Evolutionary conservation across 2,888 invertebrate species (phyloP), one percentile per base, ranked within the genome.

Genomic region (Tolmerus cingulatus): DNA sequence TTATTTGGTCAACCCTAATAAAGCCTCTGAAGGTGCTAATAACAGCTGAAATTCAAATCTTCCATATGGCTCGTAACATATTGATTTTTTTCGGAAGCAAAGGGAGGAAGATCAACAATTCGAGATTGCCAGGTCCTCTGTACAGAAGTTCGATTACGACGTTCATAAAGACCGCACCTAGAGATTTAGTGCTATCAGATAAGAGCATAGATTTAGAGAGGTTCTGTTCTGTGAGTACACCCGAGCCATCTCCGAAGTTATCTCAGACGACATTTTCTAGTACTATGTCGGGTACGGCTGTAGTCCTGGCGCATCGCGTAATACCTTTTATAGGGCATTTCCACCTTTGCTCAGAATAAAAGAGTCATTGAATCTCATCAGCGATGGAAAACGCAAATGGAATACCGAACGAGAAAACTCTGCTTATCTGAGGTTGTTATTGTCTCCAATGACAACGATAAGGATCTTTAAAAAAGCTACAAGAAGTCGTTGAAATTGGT

Each of bases 351-450:
- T 66, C 9, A n/a, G 40, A 84, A 84, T 84, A 84, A 84, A 84
- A 66, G 84, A 84, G 84, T 66, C 84, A 84, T 84, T 66, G 84
- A 84, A 84, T 66, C 66, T 84, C 84, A 84, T 84, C 43, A 66
- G 51, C 40, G 43, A 84, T 84, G 66, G 84, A 40, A 84, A 84
- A 84, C 84, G 84, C 66, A 84, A 84, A 84, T 84, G 84, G 84
- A 84, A 66, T 84, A 84, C 74, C n/a, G 57, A 74, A 84, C 74
- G 84, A 84, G 74, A 27, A 84, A 40, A 43, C 30, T 27, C n/a
- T 84, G 34, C 66, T 57, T 66, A 84, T 84, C 84, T 66, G 27
- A 84, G 66, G 84, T 66, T 66, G 66, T 84, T 37, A 84, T 84
- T 74, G 74, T 74, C 84, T 66, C 40, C 84, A 84, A 37, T 40